Percentiles rank a stretch among this genome's conserved stretches.
These are phyloP conservation scores for Decapterus maruadsi DNA, from an alignment of 2,797 vertebrate species.

Conservation along the genomic window DNA sequence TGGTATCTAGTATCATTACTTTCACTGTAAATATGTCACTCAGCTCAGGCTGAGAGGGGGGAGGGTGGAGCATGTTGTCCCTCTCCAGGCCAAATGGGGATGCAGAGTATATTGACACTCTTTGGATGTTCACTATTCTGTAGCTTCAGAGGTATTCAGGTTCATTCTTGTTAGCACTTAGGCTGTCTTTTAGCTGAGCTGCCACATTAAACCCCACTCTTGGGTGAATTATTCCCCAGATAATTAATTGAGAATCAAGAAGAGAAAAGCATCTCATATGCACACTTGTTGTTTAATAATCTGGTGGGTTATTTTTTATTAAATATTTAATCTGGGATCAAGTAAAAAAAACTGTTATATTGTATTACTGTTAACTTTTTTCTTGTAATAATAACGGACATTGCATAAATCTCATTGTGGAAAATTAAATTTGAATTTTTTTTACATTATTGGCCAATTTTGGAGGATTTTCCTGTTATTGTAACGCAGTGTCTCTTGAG, in stretches of 20 bases:
- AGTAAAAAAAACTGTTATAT: background rate
- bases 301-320: background rate
- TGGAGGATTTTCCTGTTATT: slow-evolving; percentile 22
- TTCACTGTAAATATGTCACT: slow-evolving; percentile 86
- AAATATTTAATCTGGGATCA: background rate
- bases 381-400: background rate
- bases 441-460: background rate
- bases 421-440: background rate
- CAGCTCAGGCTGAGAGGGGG: slow-evolving; percentile 69
- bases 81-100: slow-evolving; percentile 75
- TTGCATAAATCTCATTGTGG: background rate
- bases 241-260: slow-evolving; percentile 25
- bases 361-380: background rate
- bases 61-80: slow-evolving; percentile 70
- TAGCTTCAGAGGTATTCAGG: slow-evolving; percentile 45
- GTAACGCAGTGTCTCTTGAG: slow-evolving; percentile 26
- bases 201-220: slow-evolving; percentile 29
- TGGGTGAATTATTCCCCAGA: slow-evolving; percentile 10
- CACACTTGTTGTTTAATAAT: slow-evolving; percentile 9
- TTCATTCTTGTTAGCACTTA: slow-evolving; percentile 51
- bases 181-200: slow-evolving; percentile 51
- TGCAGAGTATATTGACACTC: slow-evolving; percentile 74
- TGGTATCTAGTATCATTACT: slow-evolving; percentile 87
- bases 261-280: slow-evolving; percentile 22
- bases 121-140: slow-evolving; percentile 61